A percentile compares a stretch with the other conserved stretches of the same genome.
These are phyloP conservation scores for Mastomys natalensis DNA, from an alignment of 2,113 vertebrate genomes.

Conservation along the genomic window DNA sequence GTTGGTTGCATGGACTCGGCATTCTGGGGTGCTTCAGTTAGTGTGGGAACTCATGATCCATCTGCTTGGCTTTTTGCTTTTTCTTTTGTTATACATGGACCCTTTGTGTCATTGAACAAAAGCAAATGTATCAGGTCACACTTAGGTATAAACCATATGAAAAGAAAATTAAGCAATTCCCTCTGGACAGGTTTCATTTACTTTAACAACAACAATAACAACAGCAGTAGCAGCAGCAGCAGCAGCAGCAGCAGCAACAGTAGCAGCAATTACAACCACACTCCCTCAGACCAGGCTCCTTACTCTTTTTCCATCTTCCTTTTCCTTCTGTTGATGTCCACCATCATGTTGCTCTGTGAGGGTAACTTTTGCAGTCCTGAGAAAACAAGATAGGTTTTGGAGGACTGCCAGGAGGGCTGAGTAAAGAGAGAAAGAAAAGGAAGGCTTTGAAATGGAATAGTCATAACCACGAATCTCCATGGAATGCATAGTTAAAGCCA, in stretches of 20 bases:
- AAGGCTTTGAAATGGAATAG: neutral
- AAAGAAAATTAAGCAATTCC: neutral
- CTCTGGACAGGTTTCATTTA: neutral
- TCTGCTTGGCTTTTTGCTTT: neutral
- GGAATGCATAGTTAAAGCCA: neutral
- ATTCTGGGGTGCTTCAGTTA: neutral
- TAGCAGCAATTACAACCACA: neutral
- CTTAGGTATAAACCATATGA: neutral
- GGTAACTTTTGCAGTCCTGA: constrained; percentile 73
- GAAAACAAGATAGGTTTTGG: neutral
- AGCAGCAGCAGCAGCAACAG: neutral
- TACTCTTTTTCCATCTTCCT: constrained; percentile 63
- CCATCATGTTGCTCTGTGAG: neutral
- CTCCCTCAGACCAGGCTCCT: neutral
- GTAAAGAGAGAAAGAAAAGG: neutral
- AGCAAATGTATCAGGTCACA: neutral
- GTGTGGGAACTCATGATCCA: neutral
- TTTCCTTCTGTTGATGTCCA: constrained; percentile 23
- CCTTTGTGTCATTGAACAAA: neutral
- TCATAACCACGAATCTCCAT: neutral
- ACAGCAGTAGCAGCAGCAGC: no score
- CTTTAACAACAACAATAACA: neutral
- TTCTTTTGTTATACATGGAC: neutral
- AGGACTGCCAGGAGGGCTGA: neutral
- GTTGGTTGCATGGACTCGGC: neutral